phyloP scores from a whole-genome alignment of 2,113 vertebrate genomes.

The Mesitornis unicolor region DNA sequence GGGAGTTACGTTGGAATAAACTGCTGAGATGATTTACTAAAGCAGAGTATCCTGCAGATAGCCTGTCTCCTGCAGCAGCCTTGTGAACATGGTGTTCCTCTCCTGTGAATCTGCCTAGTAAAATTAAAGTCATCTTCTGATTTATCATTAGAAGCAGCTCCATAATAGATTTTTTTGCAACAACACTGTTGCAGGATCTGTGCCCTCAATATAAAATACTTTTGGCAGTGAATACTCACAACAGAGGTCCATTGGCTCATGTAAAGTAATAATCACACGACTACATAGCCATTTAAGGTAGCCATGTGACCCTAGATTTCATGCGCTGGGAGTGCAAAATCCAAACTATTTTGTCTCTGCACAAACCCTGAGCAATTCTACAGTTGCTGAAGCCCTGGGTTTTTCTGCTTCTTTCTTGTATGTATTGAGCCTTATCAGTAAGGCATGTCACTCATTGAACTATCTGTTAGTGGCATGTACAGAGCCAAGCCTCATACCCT shows the following conservation, averaged over 20 bases:
- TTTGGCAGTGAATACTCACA: background rate
- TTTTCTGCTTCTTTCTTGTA: background rate
- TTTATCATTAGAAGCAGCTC: background rate
- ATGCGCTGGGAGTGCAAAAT: background rate
- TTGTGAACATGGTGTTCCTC: background rate
- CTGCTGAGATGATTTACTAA: background rate
- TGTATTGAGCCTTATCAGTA: background rate
- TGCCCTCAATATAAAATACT: background rate
- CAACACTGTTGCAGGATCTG: background rate
- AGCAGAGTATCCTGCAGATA: background rate
- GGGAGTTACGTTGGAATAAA: background rate
- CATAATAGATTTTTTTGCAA: background rate
- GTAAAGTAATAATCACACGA: background rate
- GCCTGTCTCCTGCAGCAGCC: background rate
- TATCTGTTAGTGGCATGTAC: background rate
- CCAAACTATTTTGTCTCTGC: background rate
- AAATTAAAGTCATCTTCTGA: background rate
- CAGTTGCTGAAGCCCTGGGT: background rate
- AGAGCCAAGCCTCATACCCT: background rate
- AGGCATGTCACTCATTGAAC: background rate
- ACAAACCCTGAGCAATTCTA: background rate
- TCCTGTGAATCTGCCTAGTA: background rate
- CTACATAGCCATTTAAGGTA: background rate
- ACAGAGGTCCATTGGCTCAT: background rate
- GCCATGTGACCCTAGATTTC: rapidly evolving